phyloP scores from a whole-genome alignment of 2,888 invertebrate genomes.

The Nephrotoma guestfalica region DNA sequence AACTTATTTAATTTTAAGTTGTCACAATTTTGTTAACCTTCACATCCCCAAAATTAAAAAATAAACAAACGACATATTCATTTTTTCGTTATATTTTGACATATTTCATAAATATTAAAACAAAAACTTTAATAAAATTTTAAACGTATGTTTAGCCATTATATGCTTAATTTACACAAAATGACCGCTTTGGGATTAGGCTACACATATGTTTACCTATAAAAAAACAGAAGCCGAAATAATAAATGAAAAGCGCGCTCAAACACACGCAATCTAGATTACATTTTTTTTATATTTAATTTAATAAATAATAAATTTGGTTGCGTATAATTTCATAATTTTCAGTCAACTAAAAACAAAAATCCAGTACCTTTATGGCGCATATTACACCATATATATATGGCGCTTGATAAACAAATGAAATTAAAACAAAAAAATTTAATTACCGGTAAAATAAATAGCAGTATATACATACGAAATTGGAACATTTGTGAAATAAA shows the following conservation, averaged over 20 bases:
- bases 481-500: not conserved
- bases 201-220: not conserved
- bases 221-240: not conserved
- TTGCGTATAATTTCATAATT: not conserved
- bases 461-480: not conserved
- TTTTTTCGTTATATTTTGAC: not conserved
- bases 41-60: not conserved
- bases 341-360: not conserved
- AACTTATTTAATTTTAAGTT: not conserved
- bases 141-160: not conserved
- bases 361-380: not conserved
- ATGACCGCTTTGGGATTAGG: not conserved
- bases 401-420: not conserved
- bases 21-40: not conserved
- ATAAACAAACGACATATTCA: not conserved
- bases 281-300: not conserved
- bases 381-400: not conserved
- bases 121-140: not conserved
- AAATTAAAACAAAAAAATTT: not conserved
- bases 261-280: not conserved
- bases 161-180: not conserved
- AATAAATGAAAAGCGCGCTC: not conserved
- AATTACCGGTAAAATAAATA: not conserved
- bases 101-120: not conserved
- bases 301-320: not conserved